Evolutionary conservation across 2,797 vertebrate species (phyloP).

Genomic region (Lagodon rhomboides): DNA sequence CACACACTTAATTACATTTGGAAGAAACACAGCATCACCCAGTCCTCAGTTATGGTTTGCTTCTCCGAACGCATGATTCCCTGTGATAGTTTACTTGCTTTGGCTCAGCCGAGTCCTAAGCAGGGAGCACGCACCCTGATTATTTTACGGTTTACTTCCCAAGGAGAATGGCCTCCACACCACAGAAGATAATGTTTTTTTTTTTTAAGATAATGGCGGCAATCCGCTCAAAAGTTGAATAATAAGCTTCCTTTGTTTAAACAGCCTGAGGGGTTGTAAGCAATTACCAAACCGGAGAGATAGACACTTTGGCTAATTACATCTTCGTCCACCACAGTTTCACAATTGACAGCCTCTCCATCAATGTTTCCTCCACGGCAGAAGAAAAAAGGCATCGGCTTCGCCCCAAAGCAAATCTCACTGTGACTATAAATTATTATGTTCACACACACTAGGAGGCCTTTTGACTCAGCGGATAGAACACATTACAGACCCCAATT

Average conservation of each 20-base stretch:
- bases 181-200: conserved; percentile 65
- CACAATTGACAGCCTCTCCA: conserved; percentile 66
- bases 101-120: conserved; percentile 50
- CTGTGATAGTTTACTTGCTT: conserved; percentile 26
- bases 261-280: conserved; percentile 76
- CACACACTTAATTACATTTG: conserved; percentile 17
- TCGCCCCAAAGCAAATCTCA: conserved; percentile 52
- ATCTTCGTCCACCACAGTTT: conserved; percentile 64
- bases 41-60: conserved; percentile 3
- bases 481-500: conserved; percentile 57
- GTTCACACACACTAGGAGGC: conserved; percentile 50
- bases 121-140: conserved; percentile 51
- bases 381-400: conserved; percentile 46
- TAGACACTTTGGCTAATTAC: conserved; percentile 79
- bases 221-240: conserved; percentile 75
- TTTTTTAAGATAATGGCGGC: conserved; percentile 56
- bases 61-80: conserved; percentile 5
- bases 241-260: conserved; percentile 78
- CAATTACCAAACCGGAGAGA: conserved; percentile 80
- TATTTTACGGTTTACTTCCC: conserved; percentile 63
- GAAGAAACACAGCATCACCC: conserved; percentile 14
- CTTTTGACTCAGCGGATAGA: conserved; percentile 46
- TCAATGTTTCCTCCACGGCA: conserved; percentile 52
- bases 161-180: conserved; percentile 58
- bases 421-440: conserved; percentile 51